Conservation (phyloP, 1,140 invertebrate species). For the Orius insidiosus region DNA sequence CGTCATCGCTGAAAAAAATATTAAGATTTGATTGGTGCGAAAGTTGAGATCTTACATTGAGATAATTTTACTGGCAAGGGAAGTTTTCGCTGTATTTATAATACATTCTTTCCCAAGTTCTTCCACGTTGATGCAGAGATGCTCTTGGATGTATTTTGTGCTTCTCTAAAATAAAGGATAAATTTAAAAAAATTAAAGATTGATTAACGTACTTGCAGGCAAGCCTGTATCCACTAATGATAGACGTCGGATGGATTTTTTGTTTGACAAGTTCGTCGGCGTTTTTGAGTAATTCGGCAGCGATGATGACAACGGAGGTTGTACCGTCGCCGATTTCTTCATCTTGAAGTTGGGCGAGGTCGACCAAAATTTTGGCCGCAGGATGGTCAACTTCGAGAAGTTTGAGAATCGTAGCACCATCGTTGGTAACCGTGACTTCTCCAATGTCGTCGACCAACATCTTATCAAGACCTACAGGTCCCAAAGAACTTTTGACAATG, state of each 20-base stretch:
- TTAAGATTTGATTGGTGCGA: too few relatives aligned
- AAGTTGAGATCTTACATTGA: slow-evolving; percentile 54
- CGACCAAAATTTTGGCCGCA: slow-evolving; percentile 87
- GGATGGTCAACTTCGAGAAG: slow-evolving; percentile 97
- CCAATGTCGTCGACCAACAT: slow-evolving; percentile 99
- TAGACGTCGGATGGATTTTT: slow-evolving; percentile 98
- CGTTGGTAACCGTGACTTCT: slow-evolving; percentile 97
- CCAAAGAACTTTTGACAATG: slow-evolving; percentile 96
- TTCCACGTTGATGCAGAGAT: slow-evolving; percentile 79
- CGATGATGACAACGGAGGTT: slow-evolving; percentile 87
- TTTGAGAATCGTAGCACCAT: slow-evolving; percentile 95
- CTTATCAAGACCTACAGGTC: slow-evolving; percentile 96
- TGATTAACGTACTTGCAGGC: slow-evolving; percentile 68
- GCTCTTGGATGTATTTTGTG: slow-evolving; percentile 94
- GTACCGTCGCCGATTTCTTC: slow-evolving; percentile 99
- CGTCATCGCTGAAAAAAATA: slow-evolving; percentile 53
- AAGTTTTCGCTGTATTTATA: slow-evolving; percentile 90
- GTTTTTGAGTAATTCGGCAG: slow-evolving; percentile 75
- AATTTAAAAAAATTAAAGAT: slow-evolving; percentile 12
- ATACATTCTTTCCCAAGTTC: slow-evolving; percentile 75
- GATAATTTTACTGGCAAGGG: slow-evolving; percentile 98
- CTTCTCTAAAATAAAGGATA: slow-evolving; percentile 54
- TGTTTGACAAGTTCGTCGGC: slow-evolving; percentile 98
- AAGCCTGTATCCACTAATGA: slow-evolving; percentile 93
- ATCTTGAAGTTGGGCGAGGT: slow-evolving; percentile 94